Base-by-base conservation (phyloP, 2,888 invertebrate genomes). In the Trichopria drosophilae region DNA sequence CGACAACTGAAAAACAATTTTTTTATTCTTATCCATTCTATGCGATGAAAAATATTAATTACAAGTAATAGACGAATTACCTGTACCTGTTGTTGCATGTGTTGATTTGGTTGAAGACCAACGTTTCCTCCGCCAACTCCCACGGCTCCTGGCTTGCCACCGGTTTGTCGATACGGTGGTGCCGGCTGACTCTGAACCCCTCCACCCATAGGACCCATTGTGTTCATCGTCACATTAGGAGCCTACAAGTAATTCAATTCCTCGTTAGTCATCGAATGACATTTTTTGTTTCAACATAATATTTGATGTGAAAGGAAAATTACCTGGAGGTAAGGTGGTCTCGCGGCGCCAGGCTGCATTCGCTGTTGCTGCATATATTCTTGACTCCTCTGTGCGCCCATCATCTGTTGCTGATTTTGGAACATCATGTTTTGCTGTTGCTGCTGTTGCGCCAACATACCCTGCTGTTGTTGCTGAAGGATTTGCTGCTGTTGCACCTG, bases 181-280 rank as follows among this genome's bases (percentile, higher is more conserved):
- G 89, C 88, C 1, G 88, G 86, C 6, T 87, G 88, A 44, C 75
- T 77, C 58, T 75, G 77, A 40, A 75, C 75, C 3, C 75, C 79
- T 15, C 71, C 75, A 36, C 76, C 77, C 77, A 80, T 73, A 55
- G 78, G 69, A 56, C 84, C 85, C 83, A 86, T 86, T 1, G 84
- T 80, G 43, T 85, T 86, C 91, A 91, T 91, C 1, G 90, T 90
- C 2, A 91, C 91, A 71, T 91, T 92, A 2, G 91, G 90, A 3
- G 90, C 87, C 78, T 87, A n/a, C n/a, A n/a, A 9, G n/a, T n/a
- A n/a, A n/a, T n/a, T n/a, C n/a, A n/a, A n/a, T n/a, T n/a, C n/a
- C n/a, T n/a, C n/a, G n/a, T n/a, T n/a, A n/a, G n/a, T n/a, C n/a
- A n/a, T n/a, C n/a, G n/a, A n/a, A n/a, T n/a, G n/a, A n/a, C n/a